These are phyloP conservation scores for Pseudorasbora parva DNA, from an alignment of 2,113 vertebrate species.

Conservation along the genomic window DNA sequence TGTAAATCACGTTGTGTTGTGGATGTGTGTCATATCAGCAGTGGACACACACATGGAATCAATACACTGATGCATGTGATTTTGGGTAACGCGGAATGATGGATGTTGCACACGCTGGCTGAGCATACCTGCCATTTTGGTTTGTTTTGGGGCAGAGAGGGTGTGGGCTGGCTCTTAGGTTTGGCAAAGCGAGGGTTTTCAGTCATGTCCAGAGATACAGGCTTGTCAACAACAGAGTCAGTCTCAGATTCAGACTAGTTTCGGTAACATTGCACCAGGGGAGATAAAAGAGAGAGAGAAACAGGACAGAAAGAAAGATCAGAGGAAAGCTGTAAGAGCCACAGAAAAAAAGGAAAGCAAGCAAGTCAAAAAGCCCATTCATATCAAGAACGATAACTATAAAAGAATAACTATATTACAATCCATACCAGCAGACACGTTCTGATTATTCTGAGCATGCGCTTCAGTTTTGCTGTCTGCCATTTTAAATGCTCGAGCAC, in stretches of 20 bases:
- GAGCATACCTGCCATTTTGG: conserved; percentile 83
- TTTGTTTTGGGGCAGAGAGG: conserved; percentile 62
- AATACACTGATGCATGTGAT: neutral
- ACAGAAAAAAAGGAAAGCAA: neutral
- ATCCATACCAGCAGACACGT: too few relatives aligned
- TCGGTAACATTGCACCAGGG: neutral
- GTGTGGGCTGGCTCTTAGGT: conserved; percentile 67
- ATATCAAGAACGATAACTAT: too few relatives aligned
- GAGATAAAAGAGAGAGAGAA: neutral
- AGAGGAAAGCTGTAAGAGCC: neutral
- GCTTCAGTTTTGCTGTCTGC: too few relatives aligned
- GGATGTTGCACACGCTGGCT: neutral
- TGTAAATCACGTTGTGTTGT: neutral
- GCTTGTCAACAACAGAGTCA: conserved; percentile 59
- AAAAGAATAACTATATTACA: too few relatives aligned
- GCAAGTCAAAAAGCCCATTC: neutral
- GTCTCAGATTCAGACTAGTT: conserved; percentile 37
- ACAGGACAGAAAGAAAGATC: neutral
- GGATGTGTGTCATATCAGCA: neutral
- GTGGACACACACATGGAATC: neutral
- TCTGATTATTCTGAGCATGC: too few relatives aligned
- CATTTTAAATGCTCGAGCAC: too few relatives aligned
- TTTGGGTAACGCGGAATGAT: neutral
- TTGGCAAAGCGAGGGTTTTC: conserved; percentile 78
- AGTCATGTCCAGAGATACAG: conserved; percentile 68